Evolutionary conservation across 2,888 invertebrate genomes (phyloP).

Genomic region (Hecatera dysodea): DNA sequence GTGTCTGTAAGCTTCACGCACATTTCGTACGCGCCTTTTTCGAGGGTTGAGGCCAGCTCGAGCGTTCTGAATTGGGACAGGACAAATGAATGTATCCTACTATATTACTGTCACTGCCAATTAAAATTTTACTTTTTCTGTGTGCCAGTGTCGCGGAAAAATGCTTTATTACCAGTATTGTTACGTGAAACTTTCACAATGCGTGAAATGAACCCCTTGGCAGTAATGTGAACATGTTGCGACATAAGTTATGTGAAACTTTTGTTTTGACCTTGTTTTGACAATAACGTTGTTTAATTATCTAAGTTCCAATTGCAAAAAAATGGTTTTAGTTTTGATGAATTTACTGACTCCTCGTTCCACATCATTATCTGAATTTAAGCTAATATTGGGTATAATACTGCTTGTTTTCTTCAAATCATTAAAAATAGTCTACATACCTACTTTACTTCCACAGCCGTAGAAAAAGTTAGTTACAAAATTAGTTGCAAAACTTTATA

Average conservation of each 20-base stretch:
- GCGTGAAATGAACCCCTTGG: slow-evolving; percentile 33
- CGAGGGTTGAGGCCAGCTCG: slow-evolving; percentile 29
- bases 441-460: no score
- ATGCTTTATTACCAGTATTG: slow-evolving; percentile 70
- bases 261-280: slow-evolving; percentile 11
- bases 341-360: no score
- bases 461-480: no score
- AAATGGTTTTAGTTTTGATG: not conserved
- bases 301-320: not conserved
- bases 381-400: no score
- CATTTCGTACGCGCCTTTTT: slow-evolving; percentile 68
- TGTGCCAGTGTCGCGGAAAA: slow-evolving; percentile 56
- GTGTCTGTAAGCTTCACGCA: slow-evolving; percentile 81
- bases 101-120: slow-evolving; percentile 75
- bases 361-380: no score
- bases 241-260: slow-evolving; percentile 16
- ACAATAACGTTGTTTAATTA: slow-evolving; percentile 8
- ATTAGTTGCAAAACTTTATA: not conserved
- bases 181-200: slow-evolving; percentile 57
- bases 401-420: no score
- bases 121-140: slow-evolving; percentile 76
- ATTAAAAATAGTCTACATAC: no score
- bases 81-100: slow-evolving; percentile 73
- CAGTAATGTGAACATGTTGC: slow-evolving; percentile 31
- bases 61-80: slow-evolving; percentile 70